phyloP scores from a whole-genome alignment of 1,140 invertebrate genomes.

The Leptopilina boulardi region DNA sequence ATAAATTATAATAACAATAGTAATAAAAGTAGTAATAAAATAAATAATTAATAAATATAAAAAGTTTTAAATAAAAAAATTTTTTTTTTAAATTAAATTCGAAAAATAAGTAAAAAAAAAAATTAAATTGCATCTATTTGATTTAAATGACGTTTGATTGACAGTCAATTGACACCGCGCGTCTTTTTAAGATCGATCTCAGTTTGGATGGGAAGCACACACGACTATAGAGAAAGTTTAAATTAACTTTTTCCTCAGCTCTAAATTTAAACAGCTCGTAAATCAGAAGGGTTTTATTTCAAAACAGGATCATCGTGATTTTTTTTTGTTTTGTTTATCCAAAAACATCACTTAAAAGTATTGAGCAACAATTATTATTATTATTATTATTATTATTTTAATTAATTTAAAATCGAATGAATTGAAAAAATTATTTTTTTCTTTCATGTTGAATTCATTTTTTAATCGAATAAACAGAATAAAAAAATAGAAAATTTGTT shows the following conservation, averaged over 20 bases:
- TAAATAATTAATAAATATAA: not conserved
- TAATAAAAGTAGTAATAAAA: not conserved
- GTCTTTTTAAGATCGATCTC: slow-evolving; percentile 25
- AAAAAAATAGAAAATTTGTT: too few species aligned
- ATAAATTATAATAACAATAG: too few species aligned
- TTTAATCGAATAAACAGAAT: too few species aligned
- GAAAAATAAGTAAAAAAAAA: not conserved
- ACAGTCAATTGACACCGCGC: slow-evolving; percentile 31
- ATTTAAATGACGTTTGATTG: slow-evolving; percentile 29
- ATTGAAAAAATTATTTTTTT: too few species aligned
- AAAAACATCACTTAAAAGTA: too few species aligned
- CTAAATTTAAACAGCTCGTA: slow-evolving; percentile 24
- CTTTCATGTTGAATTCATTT: too few species aligned
- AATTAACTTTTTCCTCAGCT: slow-evolving; percentile 25
- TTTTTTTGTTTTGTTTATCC: not conserved
- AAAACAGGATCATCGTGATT: slow-evolving; percentile 5
- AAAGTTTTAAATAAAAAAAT: not conserved
- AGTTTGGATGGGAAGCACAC: not conserved
- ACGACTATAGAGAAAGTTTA: slow-evolving; percentile 21
- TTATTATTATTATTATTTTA: too few species aligned
- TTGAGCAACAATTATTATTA: too few species aligned
- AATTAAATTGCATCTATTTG: not conserved
- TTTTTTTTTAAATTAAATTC: not conserved
- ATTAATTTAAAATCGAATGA: too few species aligned
- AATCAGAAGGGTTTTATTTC: slow-evolving; percentile 8